A percentile compares a stretch with the other conserved stretches of the same genome.
Conservation (phyloP, 2,797 vertebrate genomes). For the Botia kubotai region DNA sequence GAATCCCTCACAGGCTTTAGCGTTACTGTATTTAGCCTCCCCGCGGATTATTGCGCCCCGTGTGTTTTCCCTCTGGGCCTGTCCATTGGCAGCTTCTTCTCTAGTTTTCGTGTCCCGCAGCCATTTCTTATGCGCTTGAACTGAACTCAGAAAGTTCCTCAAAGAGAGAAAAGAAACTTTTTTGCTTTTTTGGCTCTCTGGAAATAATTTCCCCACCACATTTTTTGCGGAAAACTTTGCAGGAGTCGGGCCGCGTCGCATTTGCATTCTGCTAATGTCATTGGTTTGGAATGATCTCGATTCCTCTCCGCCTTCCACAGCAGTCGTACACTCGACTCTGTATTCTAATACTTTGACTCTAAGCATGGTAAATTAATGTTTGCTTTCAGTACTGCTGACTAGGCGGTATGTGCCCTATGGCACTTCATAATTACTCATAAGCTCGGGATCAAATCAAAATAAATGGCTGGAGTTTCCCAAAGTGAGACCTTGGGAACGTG, state of each 20-base stretch:
- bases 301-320: slow-evolving; percentile 43
- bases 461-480: slow-evolving; percentile 64
- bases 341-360: slow-evolving; percentile 51
- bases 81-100: slow-evolving; percentile 51
- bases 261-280: slow-evolving; percentile 72
- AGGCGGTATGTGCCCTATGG: slow-evolving; percentile 61
- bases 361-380: slow-evolving; percentile 72
- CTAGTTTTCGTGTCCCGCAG: slow-evolving; percentile 50
- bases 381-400: slow-evolving; percentile 68
- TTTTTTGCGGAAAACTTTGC: slow-evolving; percentile 45
- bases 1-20: slow-evolving; percentile 45
- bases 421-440: slow-evolving; percentile 75
- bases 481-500: slow-evolving; percentile 60
- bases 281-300: slow-evolving; percentile 59
- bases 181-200: slow-evolving; percentile 29
- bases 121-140: slow-evolving; percentile 50
- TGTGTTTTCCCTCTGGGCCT: slow-evolving; percentile 45
- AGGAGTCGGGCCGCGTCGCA: slow-evolving; percentile 44
- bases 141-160: slow-evolving; percentile 51
- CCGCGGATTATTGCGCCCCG: slow-evolving; percentile 42
- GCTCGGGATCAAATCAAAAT: slow-evolving; percentile 72
- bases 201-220: slow-evolving; percentile 34
- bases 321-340: slow-evolving; percentile 39
- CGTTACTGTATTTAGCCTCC: slow-evolving; percentile 53
- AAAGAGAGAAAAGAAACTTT: slow-evolving; percentile 49